Conservation (phyloP, 2,888 invertebrate species). For the Phanerotoma sp. region DNA sequence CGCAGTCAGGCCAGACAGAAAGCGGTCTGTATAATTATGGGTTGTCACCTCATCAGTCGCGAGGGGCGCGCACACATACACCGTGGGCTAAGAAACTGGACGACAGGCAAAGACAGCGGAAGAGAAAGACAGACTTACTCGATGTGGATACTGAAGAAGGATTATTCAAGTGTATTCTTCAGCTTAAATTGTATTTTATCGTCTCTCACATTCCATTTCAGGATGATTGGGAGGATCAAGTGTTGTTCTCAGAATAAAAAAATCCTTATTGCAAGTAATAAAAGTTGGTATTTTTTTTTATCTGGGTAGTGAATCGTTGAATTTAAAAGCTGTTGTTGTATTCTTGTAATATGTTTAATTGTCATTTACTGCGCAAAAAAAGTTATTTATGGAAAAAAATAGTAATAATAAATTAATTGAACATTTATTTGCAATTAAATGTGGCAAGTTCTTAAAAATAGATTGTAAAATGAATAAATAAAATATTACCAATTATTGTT, state of each 20-base stretch:
- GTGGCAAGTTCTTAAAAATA: no score
- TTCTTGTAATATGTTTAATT: no score
- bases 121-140: conserved; percentile 22
- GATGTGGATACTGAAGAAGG: conserved; percentile 21
- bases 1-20: conserved; percentile 56
- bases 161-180: conserved; percentile 52
- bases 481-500: no score
- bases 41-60: conserved; percentile 58
- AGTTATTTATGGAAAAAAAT: no score
- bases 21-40: conserved; percentile 58
- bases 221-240: conserved; percentile 34
- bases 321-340: no score
- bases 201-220: conserved; percentile 39
- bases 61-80: conserved; percentile 34
- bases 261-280: conserved; percentile 4
- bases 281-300: background rate
- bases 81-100: conserved; percentile 6
- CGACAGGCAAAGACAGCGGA: conserved; percentile 25
- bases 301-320: background rate
- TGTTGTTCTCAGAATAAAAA: conserved; percentile 36
- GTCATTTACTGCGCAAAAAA: no score
- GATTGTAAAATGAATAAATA: no score
- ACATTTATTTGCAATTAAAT: no score
- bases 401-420: no score
- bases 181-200: conserved; percentile 58